Conservation (phyloP, 1,140 invertebrate species). For the Orius laevigatus region DNA sequence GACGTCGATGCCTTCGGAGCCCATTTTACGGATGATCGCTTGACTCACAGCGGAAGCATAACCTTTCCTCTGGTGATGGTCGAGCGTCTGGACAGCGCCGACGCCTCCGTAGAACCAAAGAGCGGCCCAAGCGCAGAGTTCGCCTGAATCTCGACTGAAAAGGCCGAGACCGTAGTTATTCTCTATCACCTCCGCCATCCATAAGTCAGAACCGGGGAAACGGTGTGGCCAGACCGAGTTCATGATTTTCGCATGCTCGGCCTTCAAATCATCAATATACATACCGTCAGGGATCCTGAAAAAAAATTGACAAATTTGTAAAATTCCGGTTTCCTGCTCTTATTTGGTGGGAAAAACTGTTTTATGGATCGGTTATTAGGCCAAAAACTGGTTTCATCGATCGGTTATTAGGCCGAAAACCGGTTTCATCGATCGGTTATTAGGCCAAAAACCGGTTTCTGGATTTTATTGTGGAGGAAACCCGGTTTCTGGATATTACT, state of each 20-base stretch:
- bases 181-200: background rate
- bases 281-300: constrained; percentile 2
- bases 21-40: background rate
- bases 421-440: no score
- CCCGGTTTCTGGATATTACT: no score
- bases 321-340: no score
- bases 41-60: background rate
- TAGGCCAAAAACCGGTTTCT: no score
- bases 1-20: background rate
- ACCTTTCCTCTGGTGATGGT: constrained; percentile 3
- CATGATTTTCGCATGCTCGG: background rate
- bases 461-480: no score
- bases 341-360: no score
- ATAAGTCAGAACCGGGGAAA: background rate
- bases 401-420: no score
- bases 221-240: background rate
- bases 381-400: no score
- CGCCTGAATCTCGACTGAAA: background rate
- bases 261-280: background rate
- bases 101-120: constrained; percentile 2
- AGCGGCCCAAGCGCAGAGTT: background rate
- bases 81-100: constrained; percentile 1
- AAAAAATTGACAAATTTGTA: background rate
- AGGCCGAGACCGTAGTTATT: constrained; percentile 1
- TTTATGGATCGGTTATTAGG: no score